A percentile compares a stretch with the other conserved stretches of the same genome.
These are phyloP conservation scores for Drosophila percnosoma DNA, from an alignment of 2,888 invertebrate species.

Conservation along the genomic window DNA sequence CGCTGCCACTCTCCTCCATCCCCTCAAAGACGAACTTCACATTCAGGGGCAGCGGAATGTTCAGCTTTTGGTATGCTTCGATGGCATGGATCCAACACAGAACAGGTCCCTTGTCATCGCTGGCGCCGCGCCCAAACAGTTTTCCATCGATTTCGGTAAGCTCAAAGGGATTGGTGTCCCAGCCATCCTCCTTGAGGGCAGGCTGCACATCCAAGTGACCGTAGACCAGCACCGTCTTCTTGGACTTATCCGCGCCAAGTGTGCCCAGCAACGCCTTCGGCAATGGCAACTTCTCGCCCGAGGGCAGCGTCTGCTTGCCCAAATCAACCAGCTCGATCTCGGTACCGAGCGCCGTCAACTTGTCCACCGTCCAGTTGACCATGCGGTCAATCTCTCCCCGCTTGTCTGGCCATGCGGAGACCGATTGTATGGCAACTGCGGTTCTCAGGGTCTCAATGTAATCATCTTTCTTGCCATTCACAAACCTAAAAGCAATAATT, in stretches of 20 bases:
- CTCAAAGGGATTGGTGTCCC: constrained; percentile 97
- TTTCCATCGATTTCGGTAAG: constrained; percentile 95
- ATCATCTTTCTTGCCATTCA: constrained; percentile 90
- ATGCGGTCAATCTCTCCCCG: constrained; percentile 93
- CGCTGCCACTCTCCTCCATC: constrained; percentile 99
- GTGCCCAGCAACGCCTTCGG: constrained; percentile 94
- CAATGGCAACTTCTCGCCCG: constrained; percentile 90
- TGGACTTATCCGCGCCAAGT: constrained; percentile 92
- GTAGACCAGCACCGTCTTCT: constrained; percentile 97
- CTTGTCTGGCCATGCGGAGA: constrained; percentile 95
- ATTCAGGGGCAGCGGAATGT: constrained; percentile 89
- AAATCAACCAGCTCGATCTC: constrained; percentile 90
- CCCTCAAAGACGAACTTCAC: constrained; percentile 97
- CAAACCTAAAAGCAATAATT: constrained; percentile 78
- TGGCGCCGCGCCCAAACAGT: constrained; percentile 95
- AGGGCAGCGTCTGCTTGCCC: constrained; percentile 90
- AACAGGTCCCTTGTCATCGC: constrained; percentile 98
- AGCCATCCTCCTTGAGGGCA: constrained; percentile 95
- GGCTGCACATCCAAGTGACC: constrained; percentile 99
- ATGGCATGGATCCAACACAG: constrained; percentile 98
- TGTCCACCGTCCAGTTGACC: constrained; percentile 92
- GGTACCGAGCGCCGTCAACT: constrained; percentile 89
- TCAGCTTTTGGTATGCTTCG: constrained; percentile 92
- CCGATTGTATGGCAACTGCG: constrained; percentile 96
- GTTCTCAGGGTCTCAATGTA: constrained; percentile 93